Percentiles rank a stretch among this genome's conserved stretches.
Conservation (phyloP, 2,888 invertebrate species). For the Listrodromus nycthemerus region DNA sequence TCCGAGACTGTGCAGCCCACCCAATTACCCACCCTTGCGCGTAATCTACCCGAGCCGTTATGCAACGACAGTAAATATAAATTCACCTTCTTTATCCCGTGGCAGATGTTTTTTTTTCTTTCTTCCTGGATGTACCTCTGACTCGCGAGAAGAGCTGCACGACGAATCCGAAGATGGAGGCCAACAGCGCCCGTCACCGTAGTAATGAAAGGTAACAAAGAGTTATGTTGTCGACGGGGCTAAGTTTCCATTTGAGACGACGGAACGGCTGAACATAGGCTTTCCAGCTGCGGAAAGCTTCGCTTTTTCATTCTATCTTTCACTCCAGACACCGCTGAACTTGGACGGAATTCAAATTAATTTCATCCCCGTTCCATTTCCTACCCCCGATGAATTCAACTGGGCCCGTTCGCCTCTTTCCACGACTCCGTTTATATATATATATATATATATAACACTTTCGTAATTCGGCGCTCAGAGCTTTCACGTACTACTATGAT, state of each 20-base stretch:
- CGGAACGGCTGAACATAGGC: slow-evolving; percentile 31
- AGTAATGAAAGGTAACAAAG: slow-evolving; percentile 60
- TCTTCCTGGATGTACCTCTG: background rate
- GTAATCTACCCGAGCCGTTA: slow-evolving; percentile 54
- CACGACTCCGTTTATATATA: background rate
- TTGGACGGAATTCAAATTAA: slow-evolving; percentile 53
- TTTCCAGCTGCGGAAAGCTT: slow-evolving; percentile 20
- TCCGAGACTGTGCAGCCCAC: slow-evolving; percentile 34
- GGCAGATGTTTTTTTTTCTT: slow-evolving; percentile 17
- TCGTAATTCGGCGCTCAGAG: slow-evolving; percentile 6
- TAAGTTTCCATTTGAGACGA: slow-evolving; percentile 56
- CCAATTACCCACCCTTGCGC: slow-evolving; percentile 63
- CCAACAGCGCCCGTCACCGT: slow-evolving; percentile 56
- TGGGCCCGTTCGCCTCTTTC: background rate
- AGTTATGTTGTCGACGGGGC: slow-evolving; percentile 49
- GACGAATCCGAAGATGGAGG: slow-evolving; percentile 48
- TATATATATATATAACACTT: background rate
- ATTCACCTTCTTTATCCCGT: slow-evolving; percentile 57
- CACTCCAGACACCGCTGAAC: slow-evolving; percentile 29
- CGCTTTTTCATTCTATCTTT: slow-evolving; percentile 46
- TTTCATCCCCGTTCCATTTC: slow-evolving; percentile 40
- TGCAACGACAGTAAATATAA: slow-evolving; percentile 66
- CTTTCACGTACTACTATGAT: slow-evolving; percentile 36
- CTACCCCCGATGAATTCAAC: slow-evolving; percentile 19
- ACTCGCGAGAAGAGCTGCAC: slow-evolving; percentile 22